Conservation (phyloP, 2,797 vertebrate genomes). For the Numenius phaeopus region DNA sequence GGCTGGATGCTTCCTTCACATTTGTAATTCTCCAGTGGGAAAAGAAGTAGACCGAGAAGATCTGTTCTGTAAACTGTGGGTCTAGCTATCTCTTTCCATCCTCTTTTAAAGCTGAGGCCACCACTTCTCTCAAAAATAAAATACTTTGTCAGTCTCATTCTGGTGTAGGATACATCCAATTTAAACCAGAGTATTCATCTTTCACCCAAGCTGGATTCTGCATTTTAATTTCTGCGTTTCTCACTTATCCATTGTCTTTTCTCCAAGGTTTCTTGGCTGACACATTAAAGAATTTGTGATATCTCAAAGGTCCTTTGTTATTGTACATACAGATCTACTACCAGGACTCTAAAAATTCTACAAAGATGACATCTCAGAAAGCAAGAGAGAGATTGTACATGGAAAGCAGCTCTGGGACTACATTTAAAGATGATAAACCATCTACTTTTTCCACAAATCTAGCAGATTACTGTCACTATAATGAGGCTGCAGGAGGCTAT, state of each 20-base stretch:
- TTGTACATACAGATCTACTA: background rate
- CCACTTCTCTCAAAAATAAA: background rate
- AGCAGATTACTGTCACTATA: background rate
- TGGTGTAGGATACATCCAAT: background rate
- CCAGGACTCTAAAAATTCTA: background rate
- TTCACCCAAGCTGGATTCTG: background rate
- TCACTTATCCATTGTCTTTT: background rate
- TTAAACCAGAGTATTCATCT: background rate
- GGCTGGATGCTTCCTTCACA: background rate
- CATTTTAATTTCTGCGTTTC: background rate
- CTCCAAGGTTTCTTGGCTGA: background rate
- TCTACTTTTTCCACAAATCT: background rate
- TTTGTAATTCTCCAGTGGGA: background rate
- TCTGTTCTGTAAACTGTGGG: background rate
- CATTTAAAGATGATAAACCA: background rate
- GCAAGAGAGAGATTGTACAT: background rate
- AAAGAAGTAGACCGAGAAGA: background rate
- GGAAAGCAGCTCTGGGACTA: background rate
- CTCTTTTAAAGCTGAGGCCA: background rate
- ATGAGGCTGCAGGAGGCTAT: background rate
- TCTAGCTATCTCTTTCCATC: background rate
- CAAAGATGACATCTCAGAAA: background rate
- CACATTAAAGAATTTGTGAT: background rate
- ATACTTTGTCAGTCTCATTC: background rate
- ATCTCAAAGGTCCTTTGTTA: background rate